These are phyloP conservation scores for Drosophila nikananu DNA, from an alignment of 1,140 invertebrate species.

Conservation along the genomic window DNA sequence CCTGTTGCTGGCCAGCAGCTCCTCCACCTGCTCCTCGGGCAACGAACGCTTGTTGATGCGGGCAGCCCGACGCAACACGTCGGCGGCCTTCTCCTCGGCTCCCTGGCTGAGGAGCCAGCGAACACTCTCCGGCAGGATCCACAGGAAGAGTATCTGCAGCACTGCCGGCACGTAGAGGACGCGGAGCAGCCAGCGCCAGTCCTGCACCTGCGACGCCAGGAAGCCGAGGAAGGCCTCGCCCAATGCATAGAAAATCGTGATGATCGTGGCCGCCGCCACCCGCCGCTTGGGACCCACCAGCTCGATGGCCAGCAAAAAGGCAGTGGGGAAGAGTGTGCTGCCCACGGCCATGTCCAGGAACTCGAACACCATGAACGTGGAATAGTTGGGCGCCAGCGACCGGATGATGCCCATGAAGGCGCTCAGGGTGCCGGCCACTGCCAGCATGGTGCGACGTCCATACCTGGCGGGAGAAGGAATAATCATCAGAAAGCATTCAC, in stretches of 20 bases:
- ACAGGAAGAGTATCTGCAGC: conserved; percentile 88
- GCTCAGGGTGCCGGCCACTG: conserved; percentile 87
- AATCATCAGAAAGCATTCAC: background rate
- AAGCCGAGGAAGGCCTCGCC: conserved; percentile 90
- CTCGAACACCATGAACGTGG: conserved; percentile 88
- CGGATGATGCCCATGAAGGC: conserved; percentile 88
- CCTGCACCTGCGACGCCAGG: conserved; percentile 89
- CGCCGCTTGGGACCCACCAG: conserved; percentile 91
- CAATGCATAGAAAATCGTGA: conserved; percentile 90
- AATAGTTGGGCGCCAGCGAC: conserved; percentile 88
- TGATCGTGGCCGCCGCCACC: conserved; percentile 90
- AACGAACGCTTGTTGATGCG: conserved; percentile 89
- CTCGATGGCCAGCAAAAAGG: conserved; percentile 90
- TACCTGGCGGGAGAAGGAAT: conserved; percentile 83
- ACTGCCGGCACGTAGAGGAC: conserved; percentile 89
- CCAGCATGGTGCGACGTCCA: conserved; percentile 88
- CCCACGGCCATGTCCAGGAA: conserved; percentile 88
- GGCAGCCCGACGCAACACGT: conserved; percentile 88
- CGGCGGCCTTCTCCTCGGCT: conserved; percentile 87
- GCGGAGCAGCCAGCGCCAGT: conserved; percentile 90
- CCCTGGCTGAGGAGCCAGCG: conserved; percentile 91
- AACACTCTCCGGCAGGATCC: conserved; percentile 88
- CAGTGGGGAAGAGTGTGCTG: conserved; percentile 88
- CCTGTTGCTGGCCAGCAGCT: conserved; percentile 63
- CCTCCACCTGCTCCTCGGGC: conserved; percentile 86